Conservation (phyloP, 2,888 invertebrate species). For the Leptinotarsa juncta region DNA sequence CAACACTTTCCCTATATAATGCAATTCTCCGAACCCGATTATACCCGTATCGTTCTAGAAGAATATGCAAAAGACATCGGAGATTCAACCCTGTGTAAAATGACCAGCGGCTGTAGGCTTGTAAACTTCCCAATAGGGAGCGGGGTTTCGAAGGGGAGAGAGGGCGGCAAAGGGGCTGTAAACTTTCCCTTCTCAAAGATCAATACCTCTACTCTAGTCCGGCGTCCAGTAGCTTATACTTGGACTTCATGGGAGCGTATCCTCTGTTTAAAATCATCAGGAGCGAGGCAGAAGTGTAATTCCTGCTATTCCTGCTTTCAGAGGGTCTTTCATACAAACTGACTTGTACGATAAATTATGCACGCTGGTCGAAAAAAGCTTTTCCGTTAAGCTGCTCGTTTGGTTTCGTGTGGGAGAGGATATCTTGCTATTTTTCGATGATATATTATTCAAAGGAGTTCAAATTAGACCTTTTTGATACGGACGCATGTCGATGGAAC, state of each 20-base stretch:
- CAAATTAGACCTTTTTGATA: background rate
- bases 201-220: conserved; percentile 66
- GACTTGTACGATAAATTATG: conserved; percentile 15
- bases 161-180: conserved; percentile 62
- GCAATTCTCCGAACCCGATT: conserved; percentile 22
- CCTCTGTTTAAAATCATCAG: conserved; percentile 20
- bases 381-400: background rate
- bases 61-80: conserved; percentile 61
- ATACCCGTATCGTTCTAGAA: conserved; percentile 37
- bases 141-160: conserved; percentile 44
- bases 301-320: conserved; percentile 16
- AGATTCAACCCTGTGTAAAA: conserved; percentile 63
- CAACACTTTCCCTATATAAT: conserved; percentile 6
- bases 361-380: conserved; percentile 2
- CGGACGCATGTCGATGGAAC: background rate
- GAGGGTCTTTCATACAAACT: conserved; percentile 6
- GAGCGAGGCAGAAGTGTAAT: conserved; percentile 12
- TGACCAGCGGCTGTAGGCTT: conserved; percentile 67
- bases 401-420: conserved; percentile 1
- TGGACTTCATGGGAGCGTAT: conserved; percentile 47
- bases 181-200: conserved; percentile 68
- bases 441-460: background rate
- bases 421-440: background rate
- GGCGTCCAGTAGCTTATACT: conserved; percentile 61
- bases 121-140: conserved; percentile 62